Conservation (phyloP, 2,888 invertebrate species). For the Aspidapion aeneum region DNA sequence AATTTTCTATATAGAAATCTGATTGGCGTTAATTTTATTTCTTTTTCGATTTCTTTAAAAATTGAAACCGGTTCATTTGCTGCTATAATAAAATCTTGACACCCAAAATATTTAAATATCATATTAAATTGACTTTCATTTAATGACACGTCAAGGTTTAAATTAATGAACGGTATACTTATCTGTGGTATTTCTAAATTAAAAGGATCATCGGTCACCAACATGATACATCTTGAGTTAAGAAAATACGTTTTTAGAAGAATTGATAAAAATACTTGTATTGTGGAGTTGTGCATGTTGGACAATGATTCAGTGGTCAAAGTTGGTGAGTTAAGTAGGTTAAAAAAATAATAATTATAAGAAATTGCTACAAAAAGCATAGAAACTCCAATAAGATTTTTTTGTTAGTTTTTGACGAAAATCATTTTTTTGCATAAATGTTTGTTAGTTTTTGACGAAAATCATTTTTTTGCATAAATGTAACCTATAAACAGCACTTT, state of each 20-base stretch:
- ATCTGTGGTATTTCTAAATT: conserved; percentile 14
- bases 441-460: too few species aligned
- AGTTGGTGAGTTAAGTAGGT: too few species aligned
- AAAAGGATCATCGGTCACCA: conserved; percentile 25
- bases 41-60: conserved; percentile 29
- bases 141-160: conserved; percentile 12
- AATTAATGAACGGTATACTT: conserved; percentile 17
- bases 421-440: too few species aligned
- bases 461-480: too few species aligned
- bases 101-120: conserved; percentile 33
- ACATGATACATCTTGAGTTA: conserved; percentile 25
- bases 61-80: conserved; percentile 22
- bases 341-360: too few species aligned
- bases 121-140: conserved; percentile 13
- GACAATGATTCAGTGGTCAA: too few species aligned
- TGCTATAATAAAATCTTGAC: conserved; percentile 32
- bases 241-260: conserved; percentile 26
- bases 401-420: too few species aligned
- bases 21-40: conserved; percentile 26
- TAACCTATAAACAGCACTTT: too few species aligned
- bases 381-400: too few species aligned
- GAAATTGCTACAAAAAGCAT: too few species aligned
- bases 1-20: conserved; percentile 31
- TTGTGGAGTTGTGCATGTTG: too few species aligned
- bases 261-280: neutral